These are phyloP conservation scores for Sicus ferrugineus DNA, from an alignment of 2,888 invertebrate species.

Conservation along the genomic window DNA sequence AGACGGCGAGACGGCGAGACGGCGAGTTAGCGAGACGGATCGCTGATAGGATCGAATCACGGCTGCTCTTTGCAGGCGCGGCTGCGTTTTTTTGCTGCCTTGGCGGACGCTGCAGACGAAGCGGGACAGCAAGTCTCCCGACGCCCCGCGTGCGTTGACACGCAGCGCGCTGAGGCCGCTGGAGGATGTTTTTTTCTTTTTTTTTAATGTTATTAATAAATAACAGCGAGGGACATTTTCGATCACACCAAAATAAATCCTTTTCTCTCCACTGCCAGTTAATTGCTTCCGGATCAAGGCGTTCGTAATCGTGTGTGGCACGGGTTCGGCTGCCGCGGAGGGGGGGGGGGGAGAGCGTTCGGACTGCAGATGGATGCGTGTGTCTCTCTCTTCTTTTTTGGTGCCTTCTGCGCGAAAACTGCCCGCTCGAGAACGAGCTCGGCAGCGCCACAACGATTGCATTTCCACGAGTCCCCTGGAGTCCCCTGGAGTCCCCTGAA, in stretches of 20 bases:
- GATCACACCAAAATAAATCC: neutral
- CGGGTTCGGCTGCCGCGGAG: constrained; percentile 2
- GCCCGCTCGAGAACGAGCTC: no score
- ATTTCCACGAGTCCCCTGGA: no score
- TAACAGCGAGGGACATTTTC: neutral
- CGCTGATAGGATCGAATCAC: constrained; percentile 12
- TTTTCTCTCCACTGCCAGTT: constrained; percentile 21
- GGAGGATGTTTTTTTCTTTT: no score
- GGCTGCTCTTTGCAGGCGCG: neutral
- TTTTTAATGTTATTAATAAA: neutral
- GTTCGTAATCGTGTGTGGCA: constrained; percentile 27
- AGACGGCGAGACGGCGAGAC: neutral
- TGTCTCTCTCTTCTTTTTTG: no score
- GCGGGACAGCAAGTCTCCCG: no score
- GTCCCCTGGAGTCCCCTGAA: no score
- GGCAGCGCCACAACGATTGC: no score
- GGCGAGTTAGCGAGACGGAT: constrained; percentile 12
- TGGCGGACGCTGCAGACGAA: neutral
- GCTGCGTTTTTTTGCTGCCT: neutral
- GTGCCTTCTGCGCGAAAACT: no score
- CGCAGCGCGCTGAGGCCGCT: no score
- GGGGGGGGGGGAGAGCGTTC: no score
- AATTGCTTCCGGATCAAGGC: constrained; percentile 27
- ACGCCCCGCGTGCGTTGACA: no score
- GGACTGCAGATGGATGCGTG: no score